Percentiles rank a stretch among this genome's conserved stretches.
phyloP scores from a whole-genome alignment of 2,888 invertebrate genomes.

The Neocrepidodera transversa region DNA sequence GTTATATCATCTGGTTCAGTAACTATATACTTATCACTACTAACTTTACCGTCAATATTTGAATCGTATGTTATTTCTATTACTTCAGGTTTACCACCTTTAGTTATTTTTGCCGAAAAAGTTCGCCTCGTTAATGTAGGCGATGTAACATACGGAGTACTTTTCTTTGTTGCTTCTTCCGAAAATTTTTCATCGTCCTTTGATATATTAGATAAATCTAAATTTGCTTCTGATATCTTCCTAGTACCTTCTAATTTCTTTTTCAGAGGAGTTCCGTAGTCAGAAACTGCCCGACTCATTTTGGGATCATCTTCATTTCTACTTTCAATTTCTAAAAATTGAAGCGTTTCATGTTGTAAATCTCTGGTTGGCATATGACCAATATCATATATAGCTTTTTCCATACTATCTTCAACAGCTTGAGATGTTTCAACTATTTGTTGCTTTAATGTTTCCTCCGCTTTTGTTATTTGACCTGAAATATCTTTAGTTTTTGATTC shows the following conservation, averaged over 20 bases:
- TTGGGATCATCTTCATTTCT: constrained; percentile 22
- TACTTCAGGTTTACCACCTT: constrained; percentile 54
- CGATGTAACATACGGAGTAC: constrained; percentile 54
- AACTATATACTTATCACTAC: constrained; percentile 51
- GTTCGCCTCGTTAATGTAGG: constrained; percentile 55
- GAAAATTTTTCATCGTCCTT: constrained; percentile 29
- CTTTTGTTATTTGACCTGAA: constrained; percentile 5
- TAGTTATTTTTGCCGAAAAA: constrained; percentile 54
- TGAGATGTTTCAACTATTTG: not conserved
- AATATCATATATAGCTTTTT: constrained; percentile 16
- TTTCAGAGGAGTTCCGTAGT: constrained; percentile 41
- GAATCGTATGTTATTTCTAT: constrained; percentile 55
- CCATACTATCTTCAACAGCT: not conserved
- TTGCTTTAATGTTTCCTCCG: constrained; percentile 13
- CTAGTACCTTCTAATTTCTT: constrained; percentile 27
- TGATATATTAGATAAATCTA: constrained; percentile 48
- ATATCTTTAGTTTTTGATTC: constrained; percentile 8
- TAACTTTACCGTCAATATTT: constrained; percentile 42
- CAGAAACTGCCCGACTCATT: constrained; percentile 47
- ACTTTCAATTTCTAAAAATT: constrained; percentile 41
- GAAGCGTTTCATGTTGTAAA: constrained; percentile 39
- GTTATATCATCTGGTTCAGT: constrained; percentile 45
- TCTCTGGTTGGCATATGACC: constrained; percentile 19
- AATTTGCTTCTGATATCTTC: constrained; percentile 49
- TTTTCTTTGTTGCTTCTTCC: constrained; percentile 20